Base-by-base conservation (phyloP, 2,113 vertebrate genomes). In the Felis catus region DNA sequence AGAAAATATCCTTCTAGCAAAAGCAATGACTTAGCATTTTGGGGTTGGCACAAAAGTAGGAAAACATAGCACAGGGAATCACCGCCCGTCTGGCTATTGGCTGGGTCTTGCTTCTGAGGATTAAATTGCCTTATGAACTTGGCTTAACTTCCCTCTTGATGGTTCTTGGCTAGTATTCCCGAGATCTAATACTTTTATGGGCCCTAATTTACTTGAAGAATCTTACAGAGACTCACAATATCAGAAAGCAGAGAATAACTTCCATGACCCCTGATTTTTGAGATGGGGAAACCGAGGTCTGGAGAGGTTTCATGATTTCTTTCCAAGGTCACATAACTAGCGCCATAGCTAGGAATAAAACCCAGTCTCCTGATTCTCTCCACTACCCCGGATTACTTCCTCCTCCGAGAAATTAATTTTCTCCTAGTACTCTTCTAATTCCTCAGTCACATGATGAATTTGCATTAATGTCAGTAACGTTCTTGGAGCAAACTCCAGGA, bases 21-120 rank as follows among this genome's bases (percentile, higher is more conserved):
- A 98, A 98, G 97, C 98, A 98, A 98, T 98, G 98, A 98, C 98
- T 98, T 98, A 97, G 98, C 97, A 98, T 96, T 97, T 97, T 39
- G 25, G 96, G 96, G 85, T 98, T 97, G 95, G 97, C 97, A 96
- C 82, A 39, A 86, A 97, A 94, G 74, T 86, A 91, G 92, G 91
- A 97, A 98, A 98, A 98, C 97, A 95, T 74, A 92, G 85, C 94
- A 91, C n/a, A 92, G 61, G 76, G 97, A 96, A 90, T 96, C 87
- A 18, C 70, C 96, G 97, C 18, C 92, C 21, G 84, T 66, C 94
- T 86, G 91, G 76, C 71, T 87, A 96, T 97, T 97, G 97, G 98
- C 94, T 97, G 65, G 25, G 55, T 65, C 87, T 97, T 86, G 90
- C 85, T 95, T 96, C 96, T 96, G 39, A 92, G 97, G 91, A 97